Evolutionary conservation across 1,140 invertebrate genomes (phyloP).

Genomic region (Oedothorax gibbosus): DNA sequence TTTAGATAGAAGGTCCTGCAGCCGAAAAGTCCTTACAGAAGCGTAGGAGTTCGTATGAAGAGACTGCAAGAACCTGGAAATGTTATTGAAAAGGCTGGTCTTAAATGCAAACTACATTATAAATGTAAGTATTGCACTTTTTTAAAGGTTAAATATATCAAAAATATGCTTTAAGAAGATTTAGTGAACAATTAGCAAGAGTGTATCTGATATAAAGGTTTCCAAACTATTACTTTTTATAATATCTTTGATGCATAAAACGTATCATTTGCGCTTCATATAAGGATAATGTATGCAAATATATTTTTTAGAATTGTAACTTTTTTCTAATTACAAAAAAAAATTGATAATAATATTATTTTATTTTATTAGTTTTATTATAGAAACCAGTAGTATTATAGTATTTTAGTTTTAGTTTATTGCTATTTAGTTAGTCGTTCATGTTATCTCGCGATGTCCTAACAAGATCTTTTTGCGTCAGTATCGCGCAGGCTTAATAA

Average conservation of each 20-base stretch:
- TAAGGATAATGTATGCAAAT: too few relatives aligned
- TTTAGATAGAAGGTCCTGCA: conserved; percentile 61
- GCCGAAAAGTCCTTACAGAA: conserved; percentile 62
- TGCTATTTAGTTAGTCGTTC: too few relatives aligned
- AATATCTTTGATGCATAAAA: neutral
- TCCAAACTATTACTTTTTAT: neutral
- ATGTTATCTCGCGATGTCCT: too few relatives aligned
- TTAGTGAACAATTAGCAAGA: too few relatives aligned
- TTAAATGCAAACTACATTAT: neutral
- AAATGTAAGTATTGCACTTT: neutral
- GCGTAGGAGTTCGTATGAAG: conserved; percentile 62
- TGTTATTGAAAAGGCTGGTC: neutral
- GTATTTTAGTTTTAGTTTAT: too few relatives aligned
- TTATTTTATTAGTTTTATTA: too few relatives aligned
- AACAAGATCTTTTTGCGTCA: too few relatives aligned
- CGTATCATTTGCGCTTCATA: neutral
- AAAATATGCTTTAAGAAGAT: neutral
- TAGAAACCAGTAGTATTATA: too few relatives aligned
- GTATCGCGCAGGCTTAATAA: too few relatives aligned
- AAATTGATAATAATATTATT: too few relatives aligned
- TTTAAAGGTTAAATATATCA: neutral
- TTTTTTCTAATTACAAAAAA: too few relatives aligned
- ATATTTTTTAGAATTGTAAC: too few relatives aligned
- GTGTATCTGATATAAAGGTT: neutral
- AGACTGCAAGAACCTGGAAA: conserved; percentile 49